These are phyloP conservation scores for Andricus grossulariae DNA, from an alignment of 1,140 invertebrate species.

Conservation along the genomic window DNA sequence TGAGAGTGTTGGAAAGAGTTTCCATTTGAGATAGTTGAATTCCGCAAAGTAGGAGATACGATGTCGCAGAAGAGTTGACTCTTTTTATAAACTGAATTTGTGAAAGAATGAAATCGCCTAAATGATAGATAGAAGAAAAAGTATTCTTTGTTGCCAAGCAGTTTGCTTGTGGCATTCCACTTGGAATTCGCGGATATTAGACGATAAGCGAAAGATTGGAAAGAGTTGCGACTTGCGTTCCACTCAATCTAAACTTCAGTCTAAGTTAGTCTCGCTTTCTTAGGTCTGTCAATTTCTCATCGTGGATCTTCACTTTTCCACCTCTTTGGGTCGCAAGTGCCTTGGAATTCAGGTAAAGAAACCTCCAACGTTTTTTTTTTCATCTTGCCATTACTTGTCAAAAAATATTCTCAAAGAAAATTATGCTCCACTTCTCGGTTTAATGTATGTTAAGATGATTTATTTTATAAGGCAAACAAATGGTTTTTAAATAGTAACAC, in stretches of 20 bases:
- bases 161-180: conserved; percentile 34
- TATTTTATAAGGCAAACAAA: too few species aligned
- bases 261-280: neutral
- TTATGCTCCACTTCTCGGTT: too few species aligned
- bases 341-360: neutral
- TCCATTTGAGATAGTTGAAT: neutral
- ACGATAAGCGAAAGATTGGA: conserved; percentile 32
- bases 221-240: conserved; percentile 1
- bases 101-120: conserved; percentile 1
- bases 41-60: conserved; percentile 2
- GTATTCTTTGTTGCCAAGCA: conserved; percentile 14
- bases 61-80: conserved; percentile 2
- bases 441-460: too few species aligned
- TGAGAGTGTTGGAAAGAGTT: neutral
- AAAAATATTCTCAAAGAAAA: too few species aligned
- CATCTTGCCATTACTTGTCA: neutral
- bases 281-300: conserved; percentile 1
- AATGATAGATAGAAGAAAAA: conserved; percentile 10
- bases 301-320: neutral
- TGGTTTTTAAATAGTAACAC: too few species aligned
- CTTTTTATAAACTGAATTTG: conserved; percentile 9
- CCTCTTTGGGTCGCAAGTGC: neutral
- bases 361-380: neutral
- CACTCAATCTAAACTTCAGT: conserved; percentile 13
- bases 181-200: conserved; percentile 41